phyloP scores from a whole-genome alignment of 53 echinoderm and acorn worm species.

The Antedon mediterranea region DNA sequence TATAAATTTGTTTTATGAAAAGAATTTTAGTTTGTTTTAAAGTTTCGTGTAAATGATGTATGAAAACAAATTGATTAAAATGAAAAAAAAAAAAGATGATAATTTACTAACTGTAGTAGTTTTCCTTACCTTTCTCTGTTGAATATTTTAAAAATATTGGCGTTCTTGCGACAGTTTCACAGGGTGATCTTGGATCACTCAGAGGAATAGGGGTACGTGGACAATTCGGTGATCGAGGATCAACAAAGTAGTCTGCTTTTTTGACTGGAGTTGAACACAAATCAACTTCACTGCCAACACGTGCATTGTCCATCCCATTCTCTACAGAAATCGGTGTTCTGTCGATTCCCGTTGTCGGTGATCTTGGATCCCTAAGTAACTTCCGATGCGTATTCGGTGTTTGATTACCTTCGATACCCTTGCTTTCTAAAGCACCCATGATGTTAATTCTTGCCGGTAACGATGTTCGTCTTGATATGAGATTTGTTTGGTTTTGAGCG shows the following conservation, averaged over 20 bases:
- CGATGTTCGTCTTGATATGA: neutral
- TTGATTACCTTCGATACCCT: constrained; percentile 17
- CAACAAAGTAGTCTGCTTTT: constrained; percentile 23
- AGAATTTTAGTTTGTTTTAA: too few species aligned
- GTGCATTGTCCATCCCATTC: constrained; percentile 9
- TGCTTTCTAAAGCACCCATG: constrained; percentile 74
- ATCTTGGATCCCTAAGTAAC: constrained; percentile 58
- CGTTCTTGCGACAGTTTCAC: constrained; percentile 40
- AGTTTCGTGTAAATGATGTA: too few species aligned
- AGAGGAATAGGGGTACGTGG: neutral
- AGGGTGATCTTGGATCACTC: constrained; percentile 18
- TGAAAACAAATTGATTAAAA: too few species aligned
- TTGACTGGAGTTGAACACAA: neutral
- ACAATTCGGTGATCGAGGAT: constrained; percentile 34
- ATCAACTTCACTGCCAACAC: neutral
- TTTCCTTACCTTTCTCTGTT: neutral
- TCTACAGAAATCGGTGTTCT: constrained; percentile 60
- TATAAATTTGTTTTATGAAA: too few species aligned
- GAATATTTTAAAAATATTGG: constrained; percentile 12
- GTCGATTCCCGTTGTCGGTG: constrained; percentile 53
- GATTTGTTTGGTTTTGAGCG: constrained; percentile 10
- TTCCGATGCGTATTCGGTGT: constrained; percentile 47
- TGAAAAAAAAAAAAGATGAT: too few species aligned
- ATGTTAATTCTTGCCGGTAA: constrained; percentile 2
- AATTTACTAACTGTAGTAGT: too few species aligned